These are phyloP conservation scores for Nudaria mundana DNA, from an alignment of 2,888 invertebrate species.

Conservation along the genomic window DNA sequence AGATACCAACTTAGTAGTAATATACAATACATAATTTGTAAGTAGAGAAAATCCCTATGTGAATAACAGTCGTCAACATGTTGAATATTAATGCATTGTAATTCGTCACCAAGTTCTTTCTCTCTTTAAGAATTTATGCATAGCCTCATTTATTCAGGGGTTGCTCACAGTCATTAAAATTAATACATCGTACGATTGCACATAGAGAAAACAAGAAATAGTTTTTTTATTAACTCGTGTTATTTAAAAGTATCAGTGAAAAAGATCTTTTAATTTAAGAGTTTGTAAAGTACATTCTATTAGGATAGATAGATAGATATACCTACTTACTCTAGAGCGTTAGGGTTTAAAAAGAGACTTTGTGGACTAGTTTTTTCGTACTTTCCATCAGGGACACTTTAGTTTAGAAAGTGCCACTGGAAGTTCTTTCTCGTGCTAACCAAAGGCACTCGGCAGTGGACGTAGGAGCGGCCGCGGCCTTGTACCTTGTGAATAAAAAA, in stretches of 20 bases:
- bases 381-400: no score
- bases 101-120: conserved; percentile 46
- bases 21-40: conserved; percentile 3
- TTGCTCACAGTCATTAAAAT: conserved; percentile 66
- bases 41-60: conserved; percentile 22
- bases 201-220: conserved; percentile 56
- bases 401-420: no score
- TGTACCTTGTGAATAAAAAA: no score
- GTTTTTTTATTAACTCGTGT: conserved; percentile 35
- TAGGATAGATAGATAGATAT: no score
- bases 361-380: no score
- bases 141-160: conserved; percentile 60
- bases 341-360: no score
- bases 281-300: no score
- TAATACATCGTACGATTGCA: conserved; percentile 58
- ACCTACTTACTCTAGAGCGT: no score
- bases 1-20: neutral
- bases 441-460: no score
- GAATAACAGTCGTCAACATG: conserved; percentile 32
- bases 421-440: no score
- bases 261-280: no score
- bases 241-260: conserved; percentile 26
- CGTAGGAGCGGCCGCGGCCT: no score
- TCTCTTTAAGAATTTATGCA: conserved; percentile 35
- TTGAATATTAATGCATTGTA: conserved; percentile 35